Evolutionary conservation across 2,888 invertebrate species (phyloP).

Genomic region (Aphrophora alni): DNA sequence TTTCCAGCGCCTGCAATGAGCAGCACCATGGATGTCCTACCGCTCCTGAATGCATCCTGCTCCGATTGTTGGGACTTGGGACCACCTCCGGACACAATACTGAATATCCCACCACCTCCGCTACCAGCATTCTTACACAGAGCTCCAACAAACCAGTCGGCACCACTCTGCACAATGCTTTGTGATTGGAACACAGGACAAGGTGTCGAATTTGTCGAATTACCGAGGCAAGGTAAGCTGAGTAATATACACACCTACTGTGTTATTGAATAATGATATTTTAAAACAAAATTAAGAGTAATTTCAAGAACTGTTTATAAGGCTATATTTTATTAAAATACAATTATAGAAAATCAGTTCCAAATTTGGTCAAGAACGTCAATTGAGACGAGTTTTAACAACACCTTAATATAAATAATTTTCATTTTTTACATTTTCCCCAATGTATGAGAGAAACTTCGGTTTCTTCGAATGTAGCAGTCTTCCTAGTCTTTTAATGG

Average conservation of each 20-base stretch:
- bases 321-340: neutral
- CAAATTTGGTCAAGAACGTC: too few species aligned
- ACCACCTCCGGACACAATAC: conserved; percentile 82
- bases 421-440: too few species aligned
- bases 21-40: conserved; percentile 48
- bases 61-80: conserved; percentile 63
- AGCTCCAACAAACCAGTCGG: conserved; percentile 53
- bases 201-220: conserved; percentile 79
- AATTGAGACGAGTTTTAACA: too few species aligned
- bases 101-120: conserved; percentile 86
- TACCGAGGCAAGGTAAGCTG: conserved; percentile 77
- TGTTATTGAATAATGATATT: too few species aligned
- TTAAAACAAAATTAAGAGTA: too few species aligned
- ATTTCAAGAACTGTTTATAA: too few species aligned
- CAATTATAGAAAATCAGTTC: too few species aligned
- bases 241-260: too few species aligned
- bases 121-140: conserved; percentile 72
- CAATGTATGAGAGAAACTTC: too few species aligned
- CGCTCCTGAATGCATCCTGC: conserved; percentile 55
- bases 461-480: too few species aligned
- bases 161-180: conserved; percentile 51
- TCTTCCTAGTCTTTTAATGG: too few species aligned
- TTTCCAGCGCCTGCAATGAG: conserved; percentile 51
- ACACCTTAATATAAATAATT: too few species aligned
- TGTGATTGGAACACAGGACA: conserved; percentile 59